Conservation (phyloP, 2,888 invertebrate species). For the Lasioglossum morio region DNA sequence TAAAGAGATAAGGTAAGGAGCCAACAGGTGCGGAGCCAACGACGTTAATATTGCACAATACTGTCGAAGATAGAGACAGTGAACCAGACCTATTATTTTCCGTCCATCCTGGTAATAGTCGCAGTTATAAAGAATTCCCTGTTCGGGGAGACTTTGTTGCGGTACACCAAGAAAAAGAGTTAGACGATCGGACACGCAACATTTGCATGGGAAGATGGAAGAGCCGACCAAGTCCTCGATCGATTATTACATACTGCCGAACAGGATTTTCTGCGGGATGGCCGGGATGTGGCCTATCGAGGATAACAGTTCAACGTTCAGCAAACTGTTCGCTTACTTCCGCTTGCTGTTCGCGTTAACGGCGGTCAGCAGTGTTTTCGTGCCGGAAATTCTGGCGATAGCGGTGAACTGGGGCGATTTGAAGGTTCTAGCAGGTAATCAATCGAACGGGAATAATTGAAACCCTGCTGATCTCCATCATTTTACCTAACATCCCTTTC, state of each 20-base stretch:
- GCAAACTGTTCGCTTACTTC: slow-evolving; percentile 52
- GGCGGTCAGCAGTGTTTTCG: slow-evolving; percentile 50
- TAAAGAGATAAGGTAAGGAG: neutral
- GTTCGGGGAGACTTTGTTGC: neutral
- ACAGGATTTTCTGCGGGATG: slow-evolving; percentile 55
- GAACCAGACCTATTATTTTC: slow-evolving; percentile 2
- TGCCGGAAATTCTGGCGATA: slow-evolving; percentile 60
- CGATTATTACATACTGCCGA: slow-evolving; percentile 62
- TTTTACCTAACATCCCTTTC: neutral
- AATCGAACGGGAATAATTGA: neutral
- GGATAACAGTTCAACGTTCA: slow-evolving; percentile 11
- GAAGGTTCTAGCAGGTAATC: slow-evolving; percentile 58
- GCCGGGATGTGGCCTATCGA: slow-evolving; percentile 60
- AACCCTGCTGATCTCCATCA: neutral
- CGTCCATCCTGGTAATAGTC: neutral
- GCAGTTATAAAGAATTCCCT: slow-evolving; percentile 31
- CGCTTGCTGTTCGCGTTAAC: slow-evolving; percentile 50
- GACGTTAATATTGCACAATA: slow-evolving; percentile 10
- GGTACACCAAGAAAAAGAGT: neutral
- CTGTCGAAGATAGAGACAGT: neutral
- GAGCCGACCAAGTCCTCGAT: slow-evolving; percentile 34
- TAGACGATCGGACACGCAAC: slow-evolving; percentile 5
- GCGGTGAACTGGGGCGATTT: slow-evolving; percentile 59
- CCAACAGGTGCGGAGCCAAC: neutral
- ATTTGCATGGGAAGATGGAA: slow-evolving; percentile 26